Conservation (phyloP, 2,888 invertebrate species). For the Allophyes oxyacanthae region DNA sequence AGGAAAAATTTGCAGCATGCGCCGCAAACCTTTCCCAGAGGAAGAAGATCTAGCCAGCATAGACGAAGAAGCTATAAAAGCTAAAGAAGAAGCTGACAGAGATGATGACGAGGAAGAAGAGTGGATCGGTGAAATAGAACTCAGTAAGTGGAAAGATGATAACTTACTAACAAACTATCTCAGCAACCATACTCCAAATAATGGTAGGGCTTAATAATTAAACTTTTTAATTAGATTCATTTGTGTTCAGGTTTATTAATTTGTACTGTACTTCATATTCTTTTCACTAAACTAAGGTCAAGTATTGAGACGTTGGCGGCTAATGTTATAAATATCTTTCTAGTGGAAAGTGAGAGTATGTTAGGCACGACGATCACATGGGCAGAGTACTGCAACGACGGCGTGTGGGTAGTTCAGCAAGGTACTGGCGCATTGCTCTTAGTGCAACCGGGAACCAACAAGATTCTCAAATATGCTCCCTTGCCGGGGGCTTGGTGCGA, state of each 20-base stretch:
- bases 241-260: no score
- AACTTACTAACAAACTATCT: not conserved
- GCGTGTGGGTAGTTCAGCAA: conserved; percentile 80
- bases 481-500: conserved; percentile 81
- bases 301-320: not conserved
- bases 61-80: conserved; percentile 89
- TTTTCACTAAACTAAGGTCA: no score
- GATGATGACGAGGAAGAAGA: conserved; percentile 86
- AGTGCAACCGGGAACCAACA: conserved; percentile 72
- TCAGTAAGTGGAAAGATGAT: conserved; percentile 82
- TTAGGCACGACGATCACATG: conserved; percentile 79
- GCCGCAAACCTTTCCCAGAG: conserved; percentile 79
- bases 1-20: conserved; percentile 69
- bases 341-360: conserved; percentile 80
- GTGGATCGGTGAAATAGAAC: conserved; percentile 89
- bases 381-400: conserved; percentile 79
- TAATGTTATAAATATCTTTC: conserved; percentile 15
- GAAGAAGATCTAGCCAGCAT: conserved; percentile 86
- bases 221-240: no score
- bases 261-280: no score
- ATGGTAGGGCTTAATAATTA: no score
- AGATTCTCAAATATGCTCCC: conserved; percentile 80
- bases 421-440: conserved; percentile 79
- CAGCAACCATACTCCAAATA: not conserved
- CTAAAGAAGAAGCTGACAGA: conserved; percentile 84